Conservation (phyloP, 2,113 vertebrate genomes). For the Anguilla rostrata region DNA sequence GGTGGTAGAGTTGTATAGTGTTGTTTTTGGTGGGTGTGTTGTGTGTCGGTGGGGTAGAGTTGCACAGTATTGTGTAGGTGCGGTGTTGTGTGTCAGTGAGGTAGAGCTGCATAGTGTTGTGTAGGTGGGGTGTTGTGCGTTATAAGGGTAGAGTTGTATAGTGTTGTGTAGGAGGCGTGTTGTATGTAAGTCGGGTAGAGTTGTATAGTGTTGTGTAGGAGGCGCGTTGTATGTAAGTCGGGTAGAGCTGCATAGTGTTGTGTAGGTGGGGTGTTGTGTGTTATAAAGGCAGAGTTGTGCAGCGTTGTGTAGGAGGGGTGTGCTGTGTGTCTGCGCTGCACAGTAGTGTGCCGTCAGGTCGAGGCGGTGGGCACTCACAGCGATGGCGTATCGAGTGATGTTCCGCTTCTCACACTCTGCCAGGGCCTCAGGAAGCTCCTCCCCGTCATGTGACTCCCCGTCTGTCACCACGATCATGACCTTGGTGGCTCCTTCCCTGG, state of each 20-base stretch:
- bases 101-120: too few relatives aligned
- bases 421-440: constrained; percentile 81
- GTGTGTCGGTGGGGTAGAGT: neutral
- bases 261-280: constrained; percentile 24
- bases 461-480: constrained; percentile 95
- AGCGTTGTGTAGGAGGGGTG: neutral
- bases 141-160: neutral
- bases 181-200: neutral
- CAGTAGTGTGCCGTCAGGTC: constrained; percentile 7
- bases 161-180: neutral
- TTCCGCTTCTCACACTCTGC: constrained; percentile 78
- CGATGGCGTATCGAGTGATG: constrained; percentile 89
- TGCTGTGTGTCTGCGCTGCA: neutral
- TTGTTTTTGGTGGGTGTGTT: neutral
- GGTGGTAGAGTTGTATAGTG: neutral
- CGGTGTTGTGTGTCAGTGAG: neutral
- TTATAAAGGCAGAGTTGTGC: neutral
- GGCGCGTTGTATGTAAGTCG: neutral
- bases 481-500: constrained; percentile 80
- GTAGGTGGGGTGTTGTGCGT: neutral
- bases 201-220: constrained; percentile 17
- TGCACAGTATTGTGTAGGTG: neutral
- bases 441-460: constrained; percentile 91
- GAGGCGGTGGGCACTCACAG: constrained; percentile 70
- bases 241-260: neutral